Evolutionary conservation across 1,140 invertebrate species (phyloP).

Genomic region (Archegozetes longisetosus): DNA sequence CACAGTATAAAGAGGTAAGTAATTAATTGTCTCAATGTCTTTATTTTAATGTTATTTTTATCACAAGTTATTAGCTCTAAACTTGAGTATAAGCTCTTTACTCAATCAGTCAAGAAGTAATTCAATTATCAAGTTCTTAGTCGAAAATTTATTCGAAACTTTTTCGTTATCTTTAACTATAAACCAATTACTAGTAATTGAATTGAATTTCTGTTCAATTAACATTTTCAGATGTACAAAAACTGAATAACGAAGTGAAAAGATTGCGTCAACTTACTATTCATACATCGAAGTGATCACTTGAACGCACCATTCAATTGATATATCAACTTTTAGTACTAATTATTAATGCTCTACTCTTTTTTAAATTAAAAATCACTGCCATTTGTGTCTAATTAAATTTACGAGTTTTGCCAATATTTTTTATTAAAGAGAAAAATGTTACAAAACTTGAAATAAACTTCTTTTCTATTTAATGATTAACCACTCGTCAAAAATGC

Average conservation of each 20-base stretch:
- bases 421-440: too few relatives aligned
- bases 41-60: too few relatives aligned
- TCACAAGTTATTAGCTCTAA: too few relatives aligned
- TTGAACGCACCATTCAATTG: background rate
- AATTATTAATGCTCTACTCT: background rate
- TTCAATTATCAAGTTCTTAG: background rate
- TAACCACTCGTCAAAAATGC: too few relatives aligned
- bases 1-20: background rate
- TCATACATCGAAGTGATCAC: background rate
- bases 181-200: background rate
- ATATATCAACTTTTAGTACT: background rate
- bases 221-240: background rate
- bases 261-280: background rate
- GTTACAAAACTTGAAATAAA: too few relatives aligned
- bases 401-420: too few relatives aligned
- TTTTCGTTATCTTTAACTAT: background rate
- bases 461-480: too few relatives aligned
- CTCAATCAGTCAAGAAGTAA: background rate
- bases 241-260: background rate
- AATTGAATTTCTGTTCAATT: background rate
- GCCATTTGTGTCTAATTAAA: too few relatives aligned
- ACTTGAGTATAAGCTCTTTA: background rate
- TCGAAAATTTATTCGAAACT: background rate
- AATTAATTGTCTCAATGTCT: background rate
- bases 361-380: background rate